Base-by-base conservation (phyloP, 2,888 invertebrate genomes). In the Pristionchus japonicus region DNA sequence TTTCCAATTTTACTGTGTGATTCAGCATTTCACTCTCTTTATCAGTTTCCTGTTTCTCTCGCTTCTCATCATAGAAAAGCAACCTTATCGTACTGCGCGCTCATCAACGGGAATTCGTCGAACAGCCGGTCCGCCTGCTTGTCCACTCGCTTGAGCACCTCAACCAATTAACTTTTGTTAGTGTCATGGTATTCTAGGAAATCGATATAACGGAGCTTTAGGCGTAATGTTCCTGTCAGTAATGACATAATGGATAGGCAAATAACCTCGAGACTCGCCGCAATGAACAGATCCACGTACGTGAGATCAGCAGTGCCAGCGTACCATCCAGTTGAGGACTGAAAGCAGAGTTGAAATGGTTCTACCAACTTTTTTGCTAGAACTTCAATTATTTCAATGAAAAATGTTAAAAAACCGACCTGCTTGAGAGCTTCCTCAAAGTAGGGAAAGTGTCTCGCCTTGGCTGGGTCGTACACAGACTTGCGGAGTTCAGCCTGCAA, bases 291-390 rank as follows among this genome's bases (percentile, higher is more conserved):
- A 31, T 80, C 80, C 1, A 23, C 80, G 80, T 49, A 31, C 11
- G 80, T 80, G 31, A 40, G 3, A 0, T 80, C 43, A 20, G 43
- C 27, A 49, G 49, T 80, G 27, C 20, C 20, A 7, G 47, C 80
- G 27, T 40, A 47, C 80, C 80, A 80, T 1, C 80, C 80, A 15
- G 80, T 49, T 27, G 80, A 31, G 17, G 80, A 80, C 80, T 80
- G 80, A 17, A 80, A 4, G 11, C 6, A n/a, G 20, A 52, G 23
- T 49, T 13, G 6, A 52, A 20, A 20, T 20, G 47, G 13, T 9
- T 6, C 13, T 17, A 52, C 9, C 9, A 52, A 52, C 17, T 15
- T 52, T 52, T 43, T 43, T 43, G 17, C 17, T 9, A 52, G 17
- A 52, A 52, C 52, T 15, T 3, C 9, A 20, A 52, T 15, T 3